phyloP scores from a whole-genome alignment of 2,797 vertebrate genomes.

The Chelonia mydas region DNA sequence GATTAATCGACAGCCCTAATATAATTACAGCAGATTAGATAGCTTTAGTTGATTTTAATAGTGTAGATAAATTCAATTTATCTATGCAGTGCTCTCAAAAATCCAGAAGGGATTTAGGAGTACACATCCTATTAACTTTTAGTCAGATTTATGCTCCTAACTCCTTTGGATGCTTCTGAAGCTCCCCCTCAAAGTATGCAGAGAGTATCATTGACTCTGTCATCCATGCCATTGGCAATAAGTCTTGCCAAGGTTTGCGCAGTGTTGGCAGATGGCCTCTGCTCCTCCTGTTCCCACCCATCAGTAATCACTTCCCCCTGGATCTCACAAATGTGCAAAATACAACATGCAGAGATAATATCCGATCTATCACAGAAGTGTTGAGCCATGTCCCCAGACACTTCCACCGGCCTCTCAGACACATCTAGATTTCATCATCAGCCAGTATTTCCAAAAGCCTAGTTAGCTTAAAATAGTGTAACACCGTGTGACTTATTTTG shows the following conservation, averaged over 20 bases:
- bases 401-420: not conserved
- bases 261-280: not conserved
- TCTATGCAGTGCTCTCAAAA: not conserved
- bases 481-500: not conserved
- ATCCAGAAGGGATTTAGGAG: not conserved
- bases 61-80: not conserved
- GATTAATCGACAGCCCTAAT: no score
- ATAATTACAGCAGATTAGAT: not conserved
- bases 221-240: not conserved
- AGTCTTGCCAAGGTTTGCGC: not conserved
- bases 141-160: not conserved
- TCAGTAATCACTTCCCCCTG: not conserved
- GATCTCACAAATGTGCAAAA: not conserved
- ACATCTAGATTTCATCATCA: slow-evolving; percentile 23
- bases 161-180: fast-evolving
- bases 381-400: not conserved
- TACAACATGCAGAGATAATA: not conserved
- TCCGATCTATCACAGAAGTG: not conserved
- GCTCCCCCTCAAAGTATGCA: not conserved
- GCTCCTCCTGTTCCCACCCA: not conserved
- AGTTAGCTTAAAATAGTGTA: not conserved
- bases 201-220: not conserved
- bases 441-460: not conserved
- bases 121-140: not conserved
- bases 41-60: not conserved